Evolutionary conservation across 2,888 invertebrate genomes (phyloP).

Genomic region (Polydrusus tereticollis): DNA sequence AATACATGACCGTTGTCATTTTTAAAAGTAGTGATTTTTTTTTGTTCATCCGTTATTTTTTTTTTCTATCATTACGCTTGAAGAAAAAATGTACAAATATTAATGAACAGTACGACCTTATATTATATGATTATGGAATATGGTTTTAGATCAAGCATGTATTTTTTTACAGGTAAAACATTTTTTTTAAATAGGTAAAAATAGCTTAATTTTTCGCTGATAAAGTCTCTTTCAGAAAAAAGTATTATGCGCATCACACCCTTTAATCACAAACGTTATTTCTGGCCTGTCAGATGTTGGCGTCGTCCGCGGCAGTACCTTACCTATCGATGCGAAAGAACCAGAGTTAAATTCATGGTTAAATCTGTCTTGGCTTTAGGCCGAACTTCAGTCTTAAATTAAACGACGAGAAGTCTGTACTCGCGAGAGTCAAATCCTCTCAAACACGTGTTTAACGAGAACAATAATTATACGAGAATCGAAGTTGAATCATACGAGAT

Average conservation of each 20-base stretch:
- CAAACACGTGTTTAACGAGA: slow-evolving; percentile 54
- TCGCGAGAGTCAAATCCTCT: slow-evolving; percentile 48
- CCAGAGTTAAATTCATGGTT: slow-evolving; percentile 55
- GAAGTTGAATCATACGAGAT: background rate
- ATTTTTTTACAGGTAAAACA: too few relatives aligned
- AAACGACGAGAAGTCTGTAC: slow-evolving; percentile 59
- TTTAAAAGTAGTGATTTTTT: too few relatives aligned
- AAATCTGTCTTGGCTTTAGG: slow-evolving; percentile 51
- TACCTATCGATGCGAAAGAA: slow-evolving; percentile 51
- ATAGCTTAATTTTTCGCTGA: too few relatives aligned
- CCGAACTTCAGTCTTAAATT: slow-evolving; percentile 59
- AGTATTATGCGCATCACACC: background rate
- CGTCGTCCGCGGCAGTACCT: slow-evolving; percentile 38
- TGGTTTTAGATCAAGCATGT: too few relatives aligned
- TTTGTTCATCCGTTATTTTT: too few relatives aligned
- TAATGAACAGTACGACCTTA: too few relatives aligned
- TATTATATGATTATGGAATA: too few relatives aligned
- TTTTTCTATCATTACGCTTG: too few relatives aligned
- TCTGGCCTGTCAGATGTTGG: slow-evolving; percentile 31
- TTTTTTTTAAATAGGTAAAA: too few relatives aligned
- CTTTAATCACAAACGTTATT: slow-evolving; percentile 32
- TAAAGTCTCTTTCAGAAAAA: background rate
- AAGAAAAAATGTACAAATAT: too few relatives aligned
- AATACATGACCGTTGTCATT: too few relatives aligned
- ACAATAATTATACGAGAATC: slow-evolving; percentile 26